phyloP scores from a whole-genome alignment of 2,888 invertebrate genomes.

The Orchesella flavescens region DNA sequence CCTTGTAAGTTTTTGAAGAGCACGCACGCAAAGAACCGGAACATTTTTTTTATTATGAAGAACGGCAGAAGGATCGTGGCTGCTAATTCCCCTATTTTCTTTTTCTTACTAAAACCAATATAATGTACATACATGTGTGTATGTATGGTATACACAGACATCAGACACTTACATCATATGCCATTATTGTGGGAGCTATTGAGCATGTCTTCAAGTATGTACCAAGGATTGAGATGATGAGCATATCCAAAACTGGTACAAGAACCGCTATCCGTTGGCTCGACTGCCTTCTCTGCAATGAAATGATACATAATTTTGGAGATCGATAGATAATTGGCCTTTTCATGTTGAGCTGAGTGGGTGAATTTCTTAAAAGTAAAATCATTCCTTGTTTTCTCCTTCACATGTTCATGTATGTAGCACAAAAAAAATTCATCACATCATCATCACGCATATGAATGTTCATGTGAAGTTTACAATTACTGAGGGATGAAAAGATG shows the following conservation, averaged over 20 bases:
- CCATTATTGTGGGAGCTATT: not conserved
- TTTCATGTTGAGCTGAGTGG: slow-evolving; percentile 22
- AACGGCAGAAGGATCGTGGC: not conserved
- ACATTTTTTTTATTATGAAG: slow-evolving; percentile 24
- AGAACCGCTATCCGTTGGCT: slow-evolving; percentile 53
- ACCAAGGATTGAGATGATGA: slow-evolving; percentile 1
- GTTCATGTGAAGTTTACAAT: slow-evolving; percentile 5
- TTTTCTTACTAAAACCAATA: not conserved
- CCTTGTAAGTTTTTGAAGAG: slow-evolving; percentile 10
- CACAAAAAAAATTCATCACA: not conserved
- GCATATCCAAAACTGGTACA: slow-evolving; percentile 12
- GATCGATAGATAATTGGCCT: slow-evolving; percentile 49
- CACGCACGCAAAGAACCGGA: slow-evolving; percentile 48
- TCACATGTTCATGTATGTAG: not conserved
- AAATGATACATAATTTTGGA: slow-evolving; percentile 53
- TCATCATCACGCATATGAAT: slow-evolving; percentile 13
- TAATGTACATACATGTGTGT: too few species aligned
- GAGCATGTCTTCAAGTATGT: not conserved
- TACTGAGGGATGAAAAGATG: not conserved
- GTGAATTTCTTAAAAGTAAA: slow-evolving; percentile 36
- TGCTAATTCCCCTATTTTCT: slow-evolving; percentile 5
- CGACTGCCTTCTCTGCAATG: slow-evolving; percentile 2
- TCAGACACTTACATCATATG: not conserved
- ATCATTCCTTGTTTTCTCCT: slow-evolving; percentile 1
- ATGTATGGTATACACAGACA: not conserved